These are phyloP conservation scores for Amitus sp. DNA, from an alignment of 2,888 invertebrate genomes.

Conservation along the genomic window DNA sequence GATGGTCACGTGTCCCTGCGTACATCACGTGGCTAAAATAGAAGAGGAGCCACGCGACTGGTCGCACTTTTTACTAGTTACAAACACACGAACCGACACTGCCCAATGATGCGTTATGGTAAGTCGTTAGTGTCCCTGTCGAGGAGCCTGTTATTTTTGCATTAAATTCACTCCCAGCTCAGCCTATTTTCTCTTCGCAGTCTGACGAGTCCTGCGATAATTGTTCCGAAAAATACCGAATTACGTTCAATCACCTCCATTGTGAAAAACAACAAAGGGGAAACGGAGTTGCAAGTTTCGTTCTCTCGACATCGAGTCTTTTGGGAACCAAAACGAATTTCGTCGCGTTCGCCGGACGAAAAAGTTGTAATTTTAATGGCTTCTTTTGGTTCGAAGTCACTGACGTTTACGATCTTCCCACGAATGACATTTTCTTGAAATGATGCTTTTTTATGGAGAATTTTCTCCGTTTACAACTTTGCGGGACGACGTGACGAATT, in stretches of 20 bases:
- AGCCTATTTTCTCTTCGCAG: constrained; percentile 36
- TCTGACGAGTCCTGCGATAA: constrained; percentile 40
- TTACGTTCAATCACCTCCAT: not conserved
- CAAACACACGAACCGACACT: constrained; percentile 46
- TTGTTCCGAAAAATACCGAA: constrained; percentile 21
- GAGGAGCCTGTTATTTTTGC: constrained; percentile 56
- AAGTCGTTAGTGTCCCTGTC: constrained; percentile 53
- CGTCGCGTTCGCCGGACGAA: too few species aligned
- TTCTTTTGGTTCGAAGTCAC: not conserved
- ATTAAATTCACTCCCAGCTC: constrained; percentile 52
- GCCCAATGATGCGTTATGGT: constrained; percentile 52
- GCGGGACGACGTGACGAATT: not conserved
- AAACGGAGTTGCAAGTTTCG: too few species aligned
- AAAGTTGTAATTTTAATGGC: too few species aligned
- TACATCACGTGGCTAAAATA: constrained; percentile 57
- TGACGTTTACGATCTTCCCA: not conserved
- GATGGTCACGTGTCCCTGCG: constrained; percentile 55
- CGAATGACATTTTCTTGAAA: constrained; percentile 1
- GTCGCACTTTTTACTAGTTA: constrained; percentile 43
- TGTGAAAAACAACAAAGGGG: constrained; percentile 1
- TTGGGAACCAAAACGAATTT: too few species aligned
- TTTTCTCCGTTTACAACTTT: not conserved
- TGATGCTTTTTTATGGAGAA: not conserved
- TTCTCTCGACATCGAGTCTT: too few species aligned
- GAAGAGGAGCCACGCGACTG: constrained; percentile 49